Base-by-base conservation (phyloP, 2,797 vertebrate genomes). In the Lithobates sylvaticus region DNA sequence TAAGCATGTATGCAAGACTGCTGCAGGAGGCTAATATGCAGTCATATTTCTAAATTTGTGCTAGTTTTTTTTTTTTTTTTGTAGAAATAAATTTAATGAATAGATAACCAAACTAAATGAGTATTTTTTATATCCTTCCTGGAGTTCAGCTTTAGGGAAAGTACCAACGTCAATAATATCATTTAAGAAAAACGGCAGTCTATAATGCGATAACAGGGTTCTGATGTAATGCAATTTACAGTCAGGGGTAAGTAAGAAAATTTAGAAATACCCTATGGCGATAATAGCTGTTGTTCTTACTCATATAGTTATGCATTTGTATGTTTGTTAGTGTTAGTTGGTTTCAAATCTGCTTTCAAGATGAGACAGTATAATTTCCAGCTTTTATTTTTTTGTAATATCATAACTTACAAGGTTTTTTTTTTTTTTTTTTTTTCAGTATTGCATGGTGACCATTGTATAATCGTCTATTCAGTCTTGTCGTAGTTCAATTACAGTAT, bases 321-420 rank as follows among this genome's bases (percentile, higher is more conserved):
- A 61, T 23, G 21, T 23, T 23, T 61, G 54, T 29, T 67, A 29
- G 27, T 65, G 12, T 65, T 26, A 65, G 23, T 26, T 26, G 13
- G 65, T 67, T 67, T 67, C n/a, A 29, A 26, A 29, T 29, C 65
- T 67, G 65, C n/a, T 67, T 67, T 67, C 65, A 67, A 29, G 65
- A 67, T 67, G n/a, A 65, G n/a, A 67, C 12, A 13, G 27, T 67
- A 67, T 67, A 67, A 12, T 67, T 67, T 67, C 27, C 64, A 67
- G 2, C 3, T 3, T 8, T 3, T 8, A 26, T 67, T 65, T 26
- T 29, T 67, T 10, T 67, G 65, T 29, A 67, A 67, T 67, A 26
- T 67, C 65, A 67, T 10, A 26, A 67, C n/a, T 23, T 61, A 7
- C 6, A 23, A 7, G 18, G 6, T 0, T 23, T 23, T 58, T 61